Percentiles rank a stretch among this genome's conserved stretches.
Evolutionary conservation across 2,113 vertebrate species (phyloP).

Genomic region (Poeciliopsis occidentalis): DNA sequence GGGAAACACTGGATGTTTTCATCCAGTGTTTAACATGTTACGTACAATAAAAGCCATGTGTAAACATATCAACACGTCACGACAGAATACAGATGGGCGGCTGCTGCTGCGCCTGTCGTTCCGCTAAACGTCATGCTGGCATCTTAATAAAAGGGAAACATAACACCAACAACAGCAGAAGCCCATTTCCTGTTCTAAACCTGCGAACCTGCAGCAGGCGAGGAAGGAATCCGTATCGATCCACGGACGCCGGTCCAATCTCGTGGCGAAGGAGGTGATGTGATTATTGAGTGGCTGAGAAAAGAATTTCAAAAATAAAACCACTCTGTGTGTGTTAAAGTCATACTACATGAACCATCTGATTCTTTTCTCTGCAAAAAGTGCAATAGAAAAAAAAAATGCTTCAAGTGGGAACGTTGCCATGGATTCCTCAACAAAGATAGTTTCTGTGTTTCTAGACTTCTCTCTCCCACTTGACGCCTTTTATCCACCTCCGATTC

Average conservation of each 20-base stretch:
- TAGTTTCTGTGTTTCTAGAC: constrained; percentile 27
- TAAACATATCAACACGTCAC: no score
- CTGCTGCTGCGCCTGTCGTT: background rate
- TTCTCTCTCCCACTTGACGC: constrained; percentile 1
- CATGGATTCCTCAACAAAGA: constrained; percentile 41
- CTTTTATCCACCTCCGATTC: constrained; percentile 18
- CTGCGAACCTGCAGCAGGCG: background rate
- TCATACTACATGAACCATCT: constrained; percentile 30
- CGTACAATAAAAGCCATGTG: no score
- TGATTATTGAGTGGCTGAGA: background rate
- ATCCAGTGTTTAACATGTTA: no score
- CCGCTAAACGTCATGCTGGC: background rate
- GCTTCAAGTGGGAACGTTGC: constrained; percentile 43
- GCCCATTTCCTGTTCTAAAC: background rate
- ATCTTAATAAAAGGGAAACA: background rate
- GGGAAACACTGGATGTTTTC: no score
- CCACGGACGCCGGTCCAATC: background rate
- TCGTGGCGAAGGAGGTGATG: background rate
- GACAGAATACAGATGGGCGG: no score
- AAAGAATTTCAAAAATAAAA: constrained; percentile 22
- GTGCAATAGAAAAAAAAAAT: constrained; percentile 8
- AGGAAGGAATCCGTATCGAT: background rate
- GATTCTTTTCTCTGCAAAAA: constrained; percentile 22
- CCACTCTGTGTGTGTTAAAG: background rate
- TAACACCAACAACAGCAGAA: background rate